Percentiles rank a stretch among this genome's conserved stretches.
phyloP scores from a whole-genome alignment of 2,888 invertebrate species.

The Apodemia zela region DNA sequence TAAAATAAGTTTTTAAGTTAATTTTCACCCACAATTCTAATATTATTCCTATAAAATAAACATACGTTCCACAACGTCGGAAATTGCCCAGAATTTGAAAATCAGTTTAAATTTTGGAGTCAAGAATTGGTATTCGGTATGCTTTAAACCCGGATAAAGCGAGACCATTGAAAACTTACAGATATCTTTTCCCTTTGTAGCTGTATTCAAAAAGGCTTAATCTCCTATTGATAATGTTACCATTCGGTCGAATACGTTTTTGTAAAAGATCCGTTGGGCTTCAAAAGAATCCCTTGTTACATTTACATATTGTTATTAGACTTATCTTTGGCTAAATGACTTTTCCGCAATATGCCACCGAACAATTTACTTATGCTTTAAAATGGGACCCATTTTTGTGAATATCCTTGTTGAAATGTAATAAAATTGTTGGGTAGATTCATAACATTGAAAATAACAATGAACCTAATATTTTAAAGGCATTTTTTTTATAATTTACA shows the following conservation, averaged over 20 bases:
- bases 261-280: constrained; percentile 19
- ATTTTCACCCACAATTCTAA: too few species aligned
- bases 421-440: background rate
- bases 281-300: constrained; percentile 11
- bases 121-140: background rate
- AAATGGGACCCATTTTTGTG: background rate
- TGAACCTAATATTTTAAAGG: background rate
- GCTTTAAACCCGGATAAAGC: background rate
- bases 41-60: too few species aligned
- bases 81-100: background rate
- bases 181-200: constrained; percentile 14
- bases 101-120: constrained; percentile 1
- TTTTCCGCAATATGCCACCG: constrained; percentile 1
- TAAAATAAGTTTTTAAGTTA: too few species aligned
- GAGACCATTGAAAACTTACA: constrained; percentile 10
- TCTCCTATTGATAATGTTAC: constrained; percentile 32
- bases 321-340: constrained; percentile 14
- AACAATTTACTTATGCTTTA: background rate
- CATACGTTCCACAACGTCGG: background rate
- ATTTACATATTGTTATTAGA: constrained; percentile 15
- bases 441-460: background rate
- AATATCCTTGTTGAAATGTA: background rate
- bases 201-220: constrained; percentile 28
- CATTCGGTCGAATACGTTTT: constrained; percentile 25
- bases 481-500: too few species aligned